Conservation (phyloP, 2,797 vertebrate species). For the Meda fulgida region DNA sequence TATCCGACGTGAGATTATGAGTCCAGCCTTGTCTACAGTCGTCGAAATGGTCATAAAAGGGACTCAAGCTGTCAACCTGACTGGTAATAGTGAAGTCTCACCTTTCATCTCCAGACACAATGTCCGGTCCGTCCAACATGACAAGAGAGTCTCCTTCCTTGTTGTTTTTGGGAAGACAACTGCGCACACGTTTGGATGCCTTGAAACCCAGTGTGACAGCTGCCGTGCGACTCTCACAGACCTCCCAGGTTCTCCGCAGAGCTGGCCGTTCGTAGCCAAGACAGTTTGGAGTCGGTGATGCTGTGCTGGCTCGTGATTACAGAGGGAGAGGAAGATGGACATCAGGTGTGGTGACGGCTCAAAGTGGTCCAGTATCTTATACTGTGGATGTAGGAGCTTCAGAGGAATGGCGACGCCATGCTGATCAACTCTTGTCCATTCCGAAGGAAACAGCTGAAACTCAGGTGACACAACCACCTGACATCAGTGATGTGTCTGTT, state of each 20-base stretch:
- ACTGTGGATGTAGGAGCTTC: conserved; percentile 4
- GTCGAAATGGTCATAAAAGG: neutral
- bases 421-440: conserved; percentile 22
- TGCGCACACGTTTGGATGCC: neutral
- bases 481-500: neutral
- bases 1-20: neutral
- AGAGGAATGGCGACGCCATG: conserved; percentile 14
- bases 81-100: neutral
- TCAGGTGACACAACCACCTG: too few species aligned
- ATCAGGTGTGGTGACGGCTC: conserved; percentile 17
- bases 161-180: neutral
- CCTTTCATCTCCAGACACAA: neutral
- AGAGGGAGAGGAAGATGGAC: neutral
- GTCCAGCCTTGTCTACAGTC: neutral
- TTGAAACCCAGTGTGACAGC: conserved; percentile 23
- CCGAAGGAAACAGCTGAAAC: neutral
- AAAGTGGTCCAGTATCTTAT: conserved; percentile 31
- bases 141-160: neutral
- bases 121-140: neutral
- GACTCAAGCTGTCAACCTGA: neutral
- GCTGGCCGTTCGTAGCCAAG: neutral
- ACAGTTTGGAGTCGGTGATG: neutral
- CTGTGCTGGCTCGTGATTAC: neutral
- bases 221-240: neutral
- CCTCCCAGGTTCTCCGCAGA: neutral